Base-by-base conservation (phyloP, 2,888 invertebrate genomes). In the Ectropis crepuscularia region DNA sequence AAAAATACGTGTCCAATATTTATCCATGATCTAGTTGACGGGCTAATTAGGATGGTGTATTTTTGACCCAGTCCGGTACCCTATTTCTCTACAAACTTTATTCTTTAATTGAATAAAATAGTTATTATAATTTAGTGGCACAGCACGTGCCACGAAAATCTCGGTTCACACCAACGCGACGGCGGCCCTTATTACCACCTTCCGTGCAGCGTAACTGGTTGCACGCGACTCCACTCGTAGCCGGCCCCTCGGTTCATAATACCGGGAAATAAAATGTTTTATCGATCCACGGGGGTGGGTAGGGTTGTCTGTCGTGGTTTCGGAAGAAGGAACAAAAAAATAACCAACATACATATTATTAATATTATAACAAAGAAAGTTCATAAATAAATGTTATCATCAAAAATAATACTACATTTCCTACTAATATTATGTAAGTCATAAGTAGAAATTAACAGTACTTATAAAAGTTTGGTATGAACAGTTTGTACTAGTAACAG, bases 191-290 rank as follows among this genome's bases (percentile, higher is more conserved):
- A 65, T 68, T 67, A 72, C 68, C 53, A 57, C 64, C 58, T 64
- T 59, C 53, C 53, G 48, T 49, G 36, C 48, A 65, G 55, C 63
- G 65, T 88, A 88, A 88, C 85, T 80, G 82, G 79, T 69, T 76
- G 83, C 90, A 90, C 90, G 90, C 89, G 90, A 82, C 89, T 74
- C 79, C 82, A 81, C 87, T 89, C 84, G 80, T 83, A 83, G 68
- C 39, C 61, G 81, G 75, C 82, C 86, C 88, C 87, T 80, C 75
- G 78, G 79, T 85, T 86, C 84, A 83, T 85, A 85, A 85, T 85
- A 81, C 78, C 71, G 75, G 78, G 79, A 82, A 85, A 72, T 86
- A 86, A 87, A 88, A 87, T 83, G 82, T 77, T 80, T 69, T 86
- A 88, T 88, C 85, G 88, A 86, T 84, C 83, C 74, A 11, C 12